Percentiles rank a stretch among this genome's conserved stretches.
Evolutionary conservation across 2,797 vertebrate species (phyloP).

Genomic region (Benthosema pterotum): DNA sequence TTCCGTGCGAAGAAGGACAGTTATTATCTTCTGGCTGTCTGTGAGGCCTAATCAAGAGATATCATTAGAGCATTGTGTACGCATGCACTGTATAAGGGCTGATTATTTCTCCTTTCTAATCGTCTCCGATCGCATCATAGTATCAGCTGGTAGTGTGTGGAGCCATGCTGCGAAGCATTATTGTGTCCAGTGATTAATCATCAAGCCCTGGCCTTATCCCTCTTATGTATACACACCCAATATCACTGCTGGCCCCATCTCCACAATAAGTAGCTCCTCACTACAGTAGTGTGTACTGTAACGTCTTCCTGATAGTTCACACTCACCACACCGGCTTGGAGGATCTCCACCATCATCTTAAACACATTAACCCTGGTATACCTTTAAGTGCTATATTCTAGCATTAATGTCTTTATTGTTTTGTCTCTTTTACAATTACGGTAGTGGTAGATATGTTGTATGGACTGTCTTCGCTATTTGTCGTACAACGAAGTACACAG

Average conservation of each 20-base stretch:
- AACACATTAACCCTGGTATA: not conserved
- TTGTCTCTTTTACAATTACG: not conserved
- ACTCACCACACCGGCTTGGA: constrained; percentile 16
- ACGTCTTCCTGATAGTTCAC: constrained; percentile 36
- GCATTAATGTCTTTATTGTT: no score
- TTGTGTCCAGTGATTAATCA: constrained; percentile 78
- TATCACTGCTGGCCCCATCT: constrained; percentile 34
- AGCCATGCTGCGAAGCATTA: constrained; percentile 74
- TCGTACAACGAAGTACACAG: no score
- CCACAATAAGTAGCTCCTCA: constrained; percentile 30
- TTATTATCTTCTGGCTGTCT: constrained; percentile 74
- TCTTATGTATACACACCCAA: constrained; percentile 57
- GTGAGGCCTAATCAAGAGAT: constrained; percentile 76
- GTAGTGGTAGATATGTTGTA: no score
- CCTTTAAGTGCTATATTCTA: no score
- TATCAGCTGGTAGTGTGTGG: constrained; percentile 72
- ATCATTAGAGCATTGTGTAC: constrained; percentile 72
- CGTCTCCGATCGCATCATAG: constrained; percentile 68
- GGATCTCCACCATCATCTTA: constrained; percentile 35
- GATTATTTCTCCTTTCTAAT: constrained; percentile 77
- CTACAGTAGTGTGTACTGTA: no score
- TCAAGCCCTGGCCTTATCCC: constrained; percentile 68
- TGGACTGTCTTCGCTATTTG: no score
- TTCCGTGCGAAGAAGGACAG: constrained; percentile 68
- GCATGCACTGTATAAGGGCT: constrained; percentile 68